Conservation (phyloP, 2,797 vertebrate species). For the Poeciliopsis turneri region DNA sequence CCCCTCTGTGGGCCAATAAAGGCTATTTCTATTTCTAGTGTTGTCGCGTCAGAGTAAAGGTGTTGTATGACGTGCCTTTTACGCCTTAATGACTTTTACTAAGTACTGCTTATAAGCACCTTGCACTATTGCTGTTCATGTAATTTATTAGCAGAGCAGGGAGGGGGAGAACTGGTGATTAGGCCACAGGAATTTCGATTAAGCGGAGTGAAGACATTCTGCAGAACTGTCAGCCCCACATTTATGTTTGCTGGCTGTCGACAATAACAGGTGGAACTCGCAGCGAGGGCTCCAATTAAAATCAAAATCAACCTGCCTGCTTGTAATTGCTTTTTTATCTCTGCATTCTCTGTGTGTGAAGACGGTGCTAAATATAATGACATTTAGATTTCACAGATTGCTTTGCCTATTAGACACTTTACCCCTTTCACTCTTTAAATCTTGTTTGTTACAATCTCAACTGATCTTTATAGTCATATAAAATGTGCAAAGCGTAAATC, state of each 20-base stretch:
- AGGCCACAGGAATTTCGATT: slow-evolving; percentile 45
- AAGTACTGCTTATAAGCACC: slow-evolving; percentile 43
- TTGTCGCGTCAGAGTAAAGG: not conserved
- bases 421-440: slow-evolving; percentile 36
- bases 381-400: slow-evolving; percentile 41
- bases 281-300: slow-evolving; percentile 72
- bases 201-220: slow-evolving; percentile 41
- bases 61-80: slow-evolving; percentile 9
- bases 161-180: slow-evolving; percentile 44
- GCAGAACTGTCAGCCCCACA: slow-evolving; percentile 48
- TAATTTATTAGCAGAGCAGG: slow-evolving; percentile 53
- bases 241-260: slow-evolving; percentile 68
- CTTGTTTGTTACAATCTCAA: slow-evolving; percentile 41
- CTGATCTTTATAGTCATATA: slow-evolving; percentile 35
- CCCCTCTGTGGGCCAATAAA: no score
- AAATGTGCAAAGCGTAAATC: slow-evolving; percentile 34
- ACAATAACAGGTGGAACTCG: slow-evolving; percentile 74
- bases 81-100: slow-evolving; percentile 43
- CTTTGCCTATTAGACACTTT: slow-evolving; percentile 44
- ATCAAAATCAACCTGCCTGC: slow-evolving; percentile 72
- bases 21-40: not conserved
- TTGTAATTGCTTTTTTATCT: slow-evolving; percentile 72
- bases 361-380: slow-evolving; percentile 49
- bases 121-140: slow-evolving; percentile 49
- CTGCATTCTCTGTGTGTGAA: slow-evolving; percentile 25